Evolutionary conservation across 2,797 vertebrate species (phyloP).

Genomic region (Eulemur rubriventer): DNA sequence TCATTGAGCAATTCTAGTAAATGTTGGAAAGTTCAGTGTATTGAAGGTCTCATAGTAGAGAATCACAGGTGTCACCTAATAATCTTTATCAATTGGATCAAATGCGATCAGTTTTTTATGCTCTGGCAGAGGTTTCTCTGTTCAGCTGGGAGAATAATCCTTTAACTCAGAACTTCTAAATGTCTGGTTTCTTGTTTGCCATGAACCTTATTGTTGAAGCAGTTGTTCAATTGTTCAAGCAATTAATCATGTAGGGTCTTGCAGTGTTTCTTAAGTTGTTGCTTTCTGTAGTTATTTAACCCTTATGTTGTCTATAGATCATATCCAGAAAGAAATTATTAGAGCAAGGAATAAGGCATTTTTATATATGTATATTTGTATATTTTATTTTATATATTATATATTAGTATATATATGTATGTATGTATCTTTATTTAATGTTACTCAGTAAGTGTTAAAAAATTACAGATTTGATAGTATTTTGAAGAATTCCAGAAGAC

Average conservation of each 20-base stretch:
- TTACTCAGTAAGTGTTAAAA: background rate
- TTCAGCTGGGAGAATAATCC: background rate
- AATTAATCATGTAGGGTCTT: background rate
- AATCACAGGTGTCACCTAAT: background rate
- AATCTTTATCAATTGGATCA: background rate
- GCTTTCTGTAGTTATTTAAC: background rate
- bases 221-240: background rate
- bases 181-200: background rate
- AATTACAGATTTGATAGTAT: background rate
- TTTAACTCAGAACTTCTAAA: constrained; percentile 22
- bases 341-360: background rate
- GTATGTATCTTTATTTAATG: background rate
- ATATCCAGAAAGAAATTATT: background rate
- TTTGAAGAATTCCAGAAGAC: background rate
- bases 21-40: background rate
- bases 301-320: background rate
- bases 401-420: background rate
- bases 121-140: background rate
- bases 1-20: background rate
- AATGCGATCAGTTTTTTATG: background rate
- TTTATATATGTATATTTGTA: background rate
- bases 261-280: background rate
- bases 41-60: background rate
- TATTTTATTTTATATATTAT: background rate
- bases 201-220: background rate